These are phyloP conservation scores for Acanthopagrus latus DNA, from an alignment of 2,797 vertebrate species.

Conservation along the genomic window DNA sequence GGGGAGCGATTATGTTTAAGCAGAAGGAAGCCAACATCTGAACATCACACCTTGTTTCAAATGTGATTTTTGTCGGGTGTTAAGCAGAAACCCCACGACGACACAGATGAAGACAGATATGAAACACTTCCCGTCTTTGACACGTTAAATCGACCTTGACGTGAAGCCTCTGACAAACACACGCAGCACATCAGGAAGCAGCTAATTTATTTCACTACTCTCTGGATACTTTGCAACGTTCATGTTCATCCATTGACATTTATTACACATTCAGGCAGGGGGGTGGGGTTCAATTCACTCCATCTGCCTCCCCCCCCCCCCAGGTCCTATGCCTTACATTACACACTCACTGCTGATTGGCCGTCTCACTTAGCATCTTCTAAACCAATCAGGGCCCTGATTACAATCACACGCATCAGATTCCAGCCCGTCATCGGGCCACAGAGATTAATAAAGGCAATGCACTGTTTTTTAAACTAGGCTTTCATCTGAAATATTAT, in stretches of 20 bases:
- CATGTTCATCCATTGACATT: slow-evolving; percentile 75
- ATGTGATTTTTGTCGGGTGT: not conserved
- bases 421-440: slow-evolving; percentile 53
- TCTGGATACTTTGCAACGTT: slow-evolving; percentile 80
- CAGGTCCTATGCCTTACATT: slow-evolving; percentile 49
- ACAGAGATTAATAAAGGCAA: slow-evolving; percentile 85
- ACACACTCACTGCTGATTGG: slow-evolving; percentile 69
- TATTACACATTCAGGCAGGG: slow-evolving; percentile 74
- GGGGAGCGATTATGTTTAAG: not conserved
- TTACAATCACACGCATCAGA: slow-evolving; percentile 72
- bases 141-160: not conserved
- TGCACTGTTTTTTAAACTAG: slow-evolving; percentile 80
- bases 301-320: slow-evolving; percentile 29
- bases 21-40: not conserved
- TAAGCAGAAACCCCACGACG: not conserved
- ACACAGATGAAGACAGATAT: not conserved
- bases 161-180: slow-evolving; percentile 50
- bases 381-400: slow-evolving; percentile 73
- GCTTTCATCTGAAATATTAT: slow-evolving; percentile 80
- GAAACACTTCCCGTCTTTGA: not conserved
- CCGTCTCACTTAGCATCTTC: slow-evolving; percentile 37
- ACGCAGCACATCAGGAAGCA: slow-evolving; percentile 85
- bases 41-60: not conserved
- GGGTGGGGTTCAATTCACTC: slow-evolving; percentile 33
- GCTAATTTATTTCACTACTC: slow-evolving; percentile 90